Conservation (phyloP, 2,113 vertebrate species). For the Grallaria varia region DNA sequence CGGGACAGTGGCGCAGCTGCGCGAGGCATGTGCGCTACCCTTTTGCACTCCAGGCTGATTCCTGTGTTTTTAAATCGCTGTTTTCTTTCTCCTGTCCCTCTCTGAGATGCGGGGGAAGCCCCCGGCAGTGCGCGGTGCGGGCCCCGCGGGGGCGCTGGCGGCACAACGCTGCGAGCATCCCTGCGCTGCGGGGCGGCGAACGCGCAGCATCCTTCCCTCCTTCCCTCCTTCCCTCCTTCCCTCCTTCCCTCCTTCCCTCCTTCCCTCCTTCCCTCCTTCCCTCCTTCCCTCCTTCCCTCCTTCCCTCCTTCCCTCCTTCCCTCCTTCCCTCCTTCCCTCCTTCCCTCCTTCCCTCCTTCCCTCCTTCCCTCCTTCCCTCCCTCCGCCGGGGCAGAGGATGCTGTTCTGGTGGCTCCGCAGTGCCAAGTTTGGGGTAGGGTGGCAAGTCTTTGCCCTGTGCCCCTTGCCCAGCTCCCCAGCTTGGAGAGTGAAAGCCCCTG, state of each 20-base stretch:
- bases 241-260: too few species aligned
- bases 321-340: too few species aligned
- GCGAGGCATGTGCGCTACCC: background rate
- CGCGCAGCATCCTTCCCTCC: too few species aligned
- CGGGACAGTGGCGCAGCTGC: constrained; percentile 23
- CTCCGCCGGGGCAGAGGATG: background rate
- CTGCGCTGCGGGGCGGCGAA: too few species aligned
- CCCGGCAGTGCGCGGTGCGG: background rate
- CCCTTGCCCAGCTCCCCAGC: background rate
- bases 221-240: too few species aligned
- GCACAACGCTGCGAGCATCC: too few species aligned
- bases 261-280: too few species aligned
- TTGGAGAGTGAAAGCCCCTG: background rate
- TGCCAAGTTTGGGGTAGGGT: background rate
- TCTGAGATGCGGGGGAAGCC: background rate
- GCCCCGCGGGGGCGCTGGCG: constrained; percentile 60
- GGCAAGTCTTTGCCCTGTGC: background rate
- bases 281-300: too few species aligned
- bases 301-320: too few species aligned
- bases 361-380: too few species aligned
- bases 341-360: too few species aligned
- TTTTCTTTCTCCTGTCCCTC: too few species aligned
- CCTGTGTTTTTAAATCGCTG: background rate
- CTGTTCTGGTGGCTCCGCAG: background rate
- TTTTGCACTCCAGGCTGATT: background rate